Evolutionary conservation across 2,113 vertebrate genomes (phyloP).

Genomic region (Cervus canadensis): DNA sequence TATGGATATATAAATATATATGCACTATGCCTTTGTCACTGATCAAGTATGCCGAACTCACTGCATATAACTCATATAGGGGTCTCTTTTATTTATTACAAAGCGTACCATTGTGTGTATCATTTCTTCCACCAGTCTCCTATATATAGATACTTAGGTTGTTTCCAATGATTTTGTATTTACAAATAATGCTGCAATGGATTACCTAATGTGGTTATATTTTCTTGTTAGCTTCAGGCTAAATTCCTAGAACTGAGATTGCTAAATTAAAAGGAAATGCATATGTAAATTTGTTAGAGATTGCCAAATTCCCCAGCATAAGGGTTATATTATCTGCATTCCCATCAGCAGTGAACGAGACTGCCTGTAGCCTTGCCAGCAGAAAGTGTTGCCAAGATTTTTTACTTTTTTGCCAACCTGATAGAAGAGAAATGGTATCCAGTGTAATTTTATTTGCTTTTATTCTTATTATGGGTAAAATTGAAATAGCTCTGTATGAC

Average conservation of each 20-base stretch:
- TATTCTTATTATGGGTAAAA: conserved; percentile 8
- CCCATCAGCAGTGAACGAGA: not conserved
- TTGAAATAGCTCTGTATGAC: not conserved
- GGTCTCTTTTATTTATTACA: not conserved
- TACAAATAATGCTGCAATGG: not conserved
- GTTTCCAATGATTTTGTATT: not conserved
- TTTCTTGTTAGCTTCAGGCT: not conserved
- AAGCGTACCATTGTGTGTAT: not conserved
- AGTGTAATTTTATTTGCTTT: conserved; percentile 31
- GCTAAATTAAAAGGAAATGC: not conserved
- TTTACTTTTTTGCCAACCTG: not conserved
- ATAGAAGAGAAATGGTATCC: not conserved
- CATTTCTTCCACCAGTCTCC: not conserved
- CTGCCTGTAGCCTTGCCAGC: not conserved
- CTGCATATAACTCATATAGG: not conserved
- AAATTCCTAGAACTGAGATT: conserved; percentile 5
- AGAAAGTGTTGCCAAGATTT: not conserved
- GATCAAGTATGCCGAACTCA: not conserved
- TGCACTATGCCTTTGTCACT: not conserved
- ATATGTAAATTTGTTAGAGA: conserved; percentile 5
- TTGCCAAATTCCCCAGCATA: not conserved
- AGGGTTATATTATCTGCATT: not conserved
- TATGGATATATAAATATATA: not conserved
- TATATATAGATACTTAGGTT: not conserved
- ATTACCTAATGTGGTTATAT: not conserved